Conservation (phyloP, 1,140 invertebrate species). For the Drosophila pachea region DNA sequence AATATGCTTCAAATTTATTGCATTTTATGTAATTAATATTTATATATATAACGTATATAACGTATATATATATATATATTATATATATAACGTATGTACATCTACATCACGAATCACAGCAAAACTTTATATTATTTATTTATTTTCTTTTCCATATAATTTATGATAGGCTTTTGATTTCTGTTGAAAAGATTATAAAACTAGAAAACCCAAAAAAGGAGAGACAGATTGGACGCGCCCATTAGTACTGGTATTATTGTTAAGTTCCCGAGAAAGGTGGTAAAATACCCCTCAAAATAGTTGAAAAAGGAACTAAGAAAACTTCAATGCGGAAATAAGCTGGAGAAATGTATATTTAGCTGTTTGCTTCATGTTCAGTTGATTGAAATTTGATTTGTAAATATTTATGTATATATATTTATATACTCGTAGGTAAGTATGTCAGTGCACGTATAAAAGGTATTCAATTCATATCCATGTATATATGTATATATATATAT, state of each 20-base stretch:
- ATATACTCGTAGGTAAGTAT: conserved; percentile 69
- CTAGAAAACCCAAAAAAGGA: conserved; percentile 42
- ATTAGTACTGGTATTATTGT: conserved; percentile 49
- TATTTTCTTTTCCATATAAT: conserved; percentile 55
- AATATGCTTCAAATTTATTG: conserved; percentile 73
- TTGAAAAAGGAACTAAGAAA: conserved; percentile 30
- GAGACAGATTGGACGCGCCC: no score
- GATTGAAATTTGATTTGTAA: conserved; percentile 60
- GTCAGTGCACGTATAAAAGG: conserved; percentile 76
- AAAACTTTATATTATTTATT: conserved; percentile 72
- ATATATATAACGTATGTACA: conserved; percentile 77
- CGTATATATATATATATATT: conserved; percentile 79
- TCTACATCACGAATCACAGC: conserved; percentile 69
- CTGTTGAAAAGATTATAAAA: conserved; percentile 51
- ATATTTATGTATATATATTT: conserved; percentile 36
- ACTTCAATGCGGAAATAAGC: conserved; percentile 23
- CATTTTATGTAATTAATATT: conserved; percentile 73
- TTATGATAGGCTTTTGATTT: conserved; percentile 72
- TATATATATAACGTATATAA: conserved; percentile 76
- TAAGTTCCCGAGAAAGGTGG: conserved; percentile 34
- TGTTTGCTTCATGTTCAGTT: conserved; percentile 57
- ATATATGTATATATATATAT: conserved; percentile 51
- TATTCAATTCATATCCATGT: conserved; percentile 73
- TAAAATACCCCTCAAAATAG: conserved; percentile 22
- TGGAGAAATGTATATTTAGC: conserved; percentile 24